Percentiles rank a stretch among this genome's conserved stretches.
Conservation (phyloP, 2,888 invertebrate species). For the Hipparchia semele region DNA sequence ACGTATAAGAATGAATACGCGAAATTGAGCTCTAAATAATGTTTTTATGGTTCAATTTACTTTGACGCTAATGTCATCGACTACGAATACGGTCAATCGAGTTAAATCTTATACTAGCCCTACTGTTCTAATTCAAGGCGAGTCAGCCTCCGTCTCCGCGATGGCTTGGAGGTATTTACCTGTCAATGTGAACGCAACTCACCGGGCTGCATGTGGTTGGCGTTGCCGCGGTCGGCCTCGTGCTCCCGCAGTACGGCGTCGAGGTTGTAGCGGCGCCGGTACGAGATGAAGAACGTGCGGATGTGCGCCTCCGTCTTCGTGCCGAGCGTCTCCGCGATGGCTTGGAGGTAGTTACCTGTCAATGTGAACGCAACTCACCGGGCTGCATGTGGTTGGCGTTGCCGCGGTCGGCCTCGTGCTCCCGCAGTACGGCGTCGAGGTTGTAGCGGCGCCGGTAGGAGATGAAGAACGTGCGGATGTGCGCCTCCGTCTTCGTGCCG, state of each 20-base stretch:
- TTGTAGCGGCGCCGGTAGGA: constrained; percentile 95
- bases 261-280: constrained; percentile 94
- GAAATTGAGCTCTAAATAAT: too few species aligned
- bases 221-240: constrained; percentile 88
- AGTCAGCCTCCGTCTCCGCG: constrained; percentile 86
- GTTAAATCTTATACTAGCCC: too few species aligned
- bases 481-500: constrained; percentile 97
- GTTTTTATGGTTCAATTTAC: too few species aligned
- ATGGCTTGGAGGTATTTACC: constrained; percentile 95
- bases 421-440: constrained; percentile 92
- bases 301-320: constrained; percentile 97
- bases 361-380: constrained; percentile 47
- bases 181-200: constrained; percentile 49
- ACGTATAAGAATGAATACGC: too few species aligned
- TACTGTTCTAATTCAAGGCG: too few species aligned
- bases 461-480: constrained; percentile 95
- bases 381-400: constrained; percentile 79
- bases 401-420: constrained; percentile 91
- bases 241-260: constrained; percentile 94
- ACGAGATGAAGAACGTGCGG: constrained; percentile 95
- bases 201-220: constrained; percentile 79
- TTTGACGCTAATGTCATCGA: too few species aligned
- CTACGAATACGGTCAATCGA: too few species aligned
- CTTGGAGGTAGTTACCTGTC: constrained; percentile 92
- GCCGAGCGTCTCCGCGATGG: constrained; percentile 96